phyloP scores from a whole-genome alignment of 2,797 vertebrate species.

The Pyrocephalus nanus region DNA sequence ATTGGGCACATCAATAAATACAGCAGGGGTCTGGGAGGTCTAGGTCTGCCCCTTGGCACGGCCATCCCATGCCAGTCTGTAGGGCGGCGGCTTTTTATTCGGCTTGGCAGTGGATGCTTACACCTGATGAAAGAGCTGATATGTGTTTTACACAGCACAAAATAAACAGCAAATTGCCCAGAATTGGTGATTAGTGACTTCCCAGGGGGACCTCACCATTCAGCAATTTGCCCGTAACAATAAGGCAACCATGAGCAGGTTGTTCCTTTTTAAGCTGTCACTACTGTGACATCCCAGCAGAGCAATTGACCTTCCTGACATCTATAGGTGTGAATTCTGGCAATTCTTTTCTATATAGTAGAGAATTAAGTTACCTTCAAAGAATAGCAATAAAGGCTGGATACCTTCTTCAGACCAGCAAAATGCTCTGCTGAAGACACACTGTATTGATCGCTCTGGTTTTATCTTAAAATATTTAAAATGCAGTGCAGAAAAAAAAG shows the following conservation, averaged over 20 bases:
- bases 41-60: constrained; percentile 78
- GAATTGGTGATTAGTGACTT: not conserved
- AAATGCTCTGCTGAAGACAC: not conserved
- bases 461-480: not conserved
- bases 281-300: not conserved
- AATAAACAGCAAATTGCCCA: not conserved
- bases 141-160: not conserved
- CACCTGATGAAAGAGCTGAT: constrained; percentile 72
- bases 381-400: not conserved
- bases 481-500: not conserved
- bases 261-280: not conserved
- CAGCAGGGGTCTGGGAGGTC: not conserved
- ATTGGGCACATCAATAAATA: not conserved
- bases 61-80: constrained; percentile 82
- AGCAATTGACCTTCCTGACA: not conserved
- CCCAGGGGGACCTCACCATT: not conserved
- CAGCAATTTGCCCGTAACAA: not conserved
- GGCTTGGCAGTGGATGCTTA: constrained; percentile 82
- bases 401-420: not conserved
- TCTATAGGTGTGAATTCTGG: accelerated
- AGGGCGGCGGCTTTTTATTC: constrained; percentile 83
- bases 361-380: not conserved
- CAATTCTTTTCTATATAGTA: not conserved
- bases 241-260: not conserved
- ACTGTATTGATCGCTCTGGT: not conserved